Evolutionary conservation across 2,888 invertebrate genomes (phyloP).

Genomic region (Lordiphosa fenestrarum): DNA sequence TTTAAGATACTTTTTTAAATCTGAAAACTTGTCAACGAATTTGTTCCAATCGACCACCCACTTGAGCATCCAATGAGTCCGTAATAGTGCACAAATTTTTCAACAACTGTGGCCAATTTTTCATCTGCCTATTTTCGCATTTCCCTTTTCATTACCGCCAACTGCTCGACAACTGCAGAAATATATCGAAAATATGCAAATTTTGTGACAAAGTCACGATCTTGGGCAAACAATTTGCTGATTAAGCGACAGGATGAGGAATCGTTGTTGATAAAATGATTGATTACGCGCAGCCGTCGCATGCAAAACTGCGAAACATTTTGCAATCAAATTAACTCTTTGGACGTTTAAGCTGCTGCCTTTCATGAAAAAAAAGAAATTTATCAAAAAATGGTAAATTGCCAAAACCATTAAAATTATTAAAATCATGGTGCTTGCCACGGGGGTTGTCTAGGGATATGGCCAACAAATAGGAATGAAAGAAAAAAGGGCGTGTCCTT

Average conservation of each 20-base stretch:
- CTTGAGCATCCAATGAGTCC: no score
- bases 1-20: no score
- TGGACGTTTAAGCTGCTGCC: constrained; percentile 60
- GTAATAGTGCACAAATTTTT: not conserved
- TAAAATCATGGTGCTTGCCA: constrained; percentile 68
- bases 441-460: constrained; percentile 26
- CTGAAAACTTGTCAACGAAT: no score
- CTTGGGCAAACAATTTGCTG: constrained; percentile 72
- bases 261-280: constrained; percentile 77
- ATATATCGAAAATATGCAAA: constrained; percentile 73
- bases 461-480: not conserved
- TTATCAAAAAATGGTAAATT: constrained; percentile 76
- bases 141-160: constrained; percentile 68
- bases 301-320: constrained; percentile 64
- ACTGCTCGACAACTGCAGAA: constrained; percentile 56
- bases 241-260: constrained; percentile 59
- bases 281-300: constrained; percentile 73
- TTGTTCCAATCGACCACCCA: no score
- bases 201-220: constrained; percentile 74
- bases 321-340: constrained; percentile 75
- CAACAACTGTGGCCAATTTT: constrained; percentile 29
- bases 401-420: constrained; percentile 78
- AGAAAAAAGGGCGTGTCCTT: constrained; percentile 59
- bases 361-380: constrained; percentile 53
- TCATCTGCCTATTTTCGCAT: constrained; percentile 31